Base-by-base conservation (phyloP, 2,113 vertebrate genomes). In the Prochilodus magdalenae region DNA sequence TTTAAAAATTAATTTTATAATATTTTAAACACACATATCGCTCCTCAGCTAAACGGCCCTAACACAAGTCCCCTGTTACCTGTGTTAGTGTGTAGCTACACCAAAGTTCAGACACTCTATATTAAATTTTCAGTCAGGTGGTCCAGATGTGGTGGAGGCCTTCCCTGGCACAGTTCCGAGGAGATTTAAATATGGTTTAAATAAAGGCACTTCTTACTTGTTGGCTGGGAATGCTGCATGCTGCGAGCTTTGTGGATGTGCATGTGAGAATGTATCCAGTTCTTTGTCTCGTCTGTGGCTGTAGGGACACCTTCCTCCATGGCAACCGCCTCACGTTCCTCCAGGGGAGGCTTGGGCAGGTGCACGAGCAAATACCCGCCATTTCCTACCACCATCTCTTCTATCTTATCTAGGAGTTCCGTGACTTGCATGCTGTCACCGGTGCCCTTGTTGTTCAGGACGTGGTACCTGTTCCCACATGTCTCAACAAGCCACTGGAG, bases 401-500 rank as follows among this genome's bases (percentile, higher is more conserved):
- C 67, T 51, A 73, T 33, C 26, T 77, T 63, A 40, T 69, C 11
- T 30, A 83, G 20, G 18, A 82, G 51, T 44, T 59, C 63, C 36
- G 10, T 59, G 33, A 82, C 73, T 62, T 76, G 73, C 29, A 24
- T 44, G 26, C 0, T 27, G 59, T 69, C 63, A n/a, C 33, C n/a
- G 15, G 5, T 18, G 30, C 57, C 16, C 60, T 59, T 15, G 57
- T 63, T 81, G 40, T 65, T 65, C 18, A 81, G 69, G n/a, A 76
- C 74, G 63, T 76, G 74, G 57, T 76, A 47, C 57, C 30, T 76
- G n/a, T 71, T 71, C 29, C 22, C 20, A 55, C 77, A 84, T 40
- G 40, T 51, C n/a, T 62, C 53, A 3, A 77, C 4, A n/a, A 81
- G 47, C 60, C 74, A 51, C 77, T 74, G 57, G 0, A 79, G 71